Percentiles rank a stretch among this genome's conserved stretches.
Conservation (phyloP, 2,797 vertebrate genomes). For the Heterohyrax brucei region DNA sequence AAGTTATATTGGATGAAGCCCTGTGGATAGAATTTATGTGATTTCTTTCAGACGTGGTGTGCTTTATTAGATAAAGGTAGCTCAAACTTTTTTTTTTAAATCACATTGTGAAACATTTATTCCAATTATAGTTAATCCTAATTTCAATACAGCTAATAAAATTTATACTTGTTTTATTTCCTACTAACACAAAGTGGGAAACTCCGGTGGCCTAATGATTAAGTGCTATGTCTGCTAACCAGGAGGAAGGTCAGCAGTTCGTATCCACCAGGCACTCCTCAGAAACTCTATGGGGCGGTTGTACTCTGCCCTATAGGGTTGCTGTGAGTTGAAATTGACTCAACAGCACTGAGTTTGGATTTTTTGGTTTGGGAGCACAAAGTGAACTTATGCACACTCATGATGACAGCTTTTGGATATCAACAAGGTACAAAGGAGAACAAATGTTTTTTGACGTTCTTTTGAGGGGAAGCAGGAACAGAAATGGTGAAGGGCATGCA, state of each 20-base stretch:
- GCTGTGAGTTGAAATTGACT: no score
- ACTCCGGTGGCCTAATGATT: no score
- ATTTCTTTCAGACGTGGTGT: background rate
- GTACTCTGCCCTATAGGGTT: no score
- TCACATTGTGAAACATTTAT: background rate
- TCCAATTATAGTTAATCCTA: constrained; percentile 12
- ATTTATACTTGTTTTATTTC: background rate
- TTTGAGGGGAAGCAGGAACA: background rate
- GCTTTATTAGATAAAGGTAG: background rate
- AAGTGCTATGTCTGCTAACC: no score
- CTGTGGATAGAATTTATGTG: background rate
- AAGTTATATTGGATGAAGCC: background rate
- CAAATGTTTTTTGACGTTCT: background rate
- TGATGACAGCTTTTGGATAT: constrained; percentile 1
- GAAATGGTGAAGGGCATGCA: background rate
- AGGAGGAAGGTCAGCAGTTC: no score
- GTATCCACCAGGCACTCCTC: no score
- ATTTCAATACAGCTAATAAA: constrained; percentile 48
- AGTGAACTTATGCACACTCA: background rate
- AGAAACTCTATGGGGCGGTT: no score
- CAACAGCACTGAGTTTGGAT: no score
- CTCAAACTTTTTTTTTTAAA: background rate
- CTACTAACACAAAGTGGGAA: no score
- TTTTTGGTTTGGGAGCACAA: no score
- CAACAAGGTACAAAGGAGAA: background rate